Evolutionary conservation across 2,797 vertebrate species (phyloP), one percentile per base, ranked within the genome.

Genomic region (Melopsittacus undulatus): DNA sequence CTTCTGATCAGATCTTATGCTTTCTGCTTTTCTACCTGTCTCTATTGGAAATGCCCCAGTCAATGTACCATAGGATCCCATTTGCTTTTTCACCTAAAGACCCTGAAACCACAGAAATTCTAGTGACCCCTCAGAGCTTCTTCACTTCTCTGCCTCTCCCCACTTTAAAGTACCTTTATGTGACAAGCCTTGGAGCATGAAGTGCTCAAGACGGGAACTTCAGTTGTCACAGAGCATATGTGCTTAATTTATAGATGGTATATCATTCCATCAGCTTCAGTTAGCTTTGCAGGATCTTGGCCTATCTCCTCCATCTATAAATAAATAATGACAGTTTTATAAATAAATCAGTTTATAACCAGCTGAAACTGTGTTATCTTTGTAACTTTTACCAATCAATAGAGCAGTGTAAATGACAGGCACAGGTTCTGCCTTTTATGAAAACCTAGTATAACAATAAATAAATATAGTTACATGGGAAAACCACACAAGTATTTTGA

Each of bases 321-420:
- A 96, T 96, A 96, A 96, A 94, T 90, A 92, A 97, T 90, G 89
- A 80, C 63, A 76, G 78, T 64, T 96, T 95, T 96, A 94, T 94
- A 97, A 96, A 95, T 83, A 96, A 97, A 92, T 52, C 78, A 75
- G 76, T 84, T 94, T 73, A 77, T 94, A 93, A 96, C 75, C 90
- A 94, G 92, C 70, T 80, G 92, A 95, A 95, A 93, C 63, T 92
- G 45, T 82, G 92, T 95, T 97, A 92, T 92, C 87, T 93, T 91
- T 87, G 79, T 90, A 94, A 90, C 51, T 94, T 89, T 95, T 89
- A 89, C 77, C 70, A 87, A 78, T 94, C 74, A 87, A 88, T 87
- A 88, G 52, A 91, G 38, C 54, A 90, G n/a, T 0, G 0, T 85
- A 70, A 96, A 78, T 80, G 67, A 90, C 72, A 95, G 57, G 40